These are phyloP conservation scores for Pseudomyrmex cubaensis DNA, from an alignment of 1,140 invertebrate species.

Conservation along the genomic window DNA sequence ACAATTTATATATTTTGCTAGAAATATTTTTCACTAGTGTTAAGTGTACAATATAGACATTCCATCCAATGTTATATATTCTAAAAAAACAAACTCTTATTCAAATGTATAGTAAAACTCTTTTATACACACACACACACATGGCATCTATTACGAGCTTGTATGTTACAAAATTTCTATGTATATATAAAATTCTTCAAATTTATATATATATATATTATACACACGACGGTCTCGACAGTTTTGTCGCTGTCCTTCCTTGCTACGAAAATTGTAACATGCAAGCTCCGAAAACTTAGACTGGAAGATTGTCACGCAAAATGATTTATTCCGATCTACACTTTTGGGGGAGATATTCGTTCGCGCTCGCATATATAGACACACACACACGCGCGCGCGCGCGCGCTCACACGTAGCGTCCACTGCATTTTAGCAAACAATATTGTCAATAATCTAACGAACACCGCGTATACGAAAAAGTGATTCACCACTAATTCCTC, in stretches of 20 bases:
- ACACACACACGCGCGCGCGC: background rate
- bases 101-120: slow-evolving; percentile 26
- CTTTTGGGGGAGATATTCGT: slow-evolving; percentile 11
- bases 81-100: slow-evolving; percentile 17
- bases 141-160: slow-evolving; percentile 54
- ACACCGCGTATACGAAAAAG: background rate
- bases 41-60: slow-evolving; percentile 76
- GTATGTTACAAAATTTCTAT: slow-evolving; percentile 38
- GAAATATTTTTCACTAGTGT: slow-evolving; percentile 75
- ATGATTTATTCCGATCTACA: background rate
- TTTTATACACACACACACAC: slow-evolving; percentile 3
- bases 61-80: slow-evolving; percentile 71
- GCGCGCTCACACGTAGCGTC: background rate
- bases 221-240: no score
- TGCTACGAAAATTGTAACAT: slow-evolving; percentile 21
- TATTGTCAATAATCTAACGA: slow-evolving; percentile 31
- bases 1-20: slow-evolving; percentile 75
- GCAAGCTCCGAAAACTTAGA: slow-evolving; percentile 15
- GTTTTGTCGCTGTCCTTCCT: background rate
- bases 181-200: slow-evolving; percentile 10
- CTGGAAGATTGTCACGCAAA: slow-evolving; percentile 9
- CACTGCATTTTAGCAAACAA: slow-evolving; percentile 34
- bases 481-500: slow-evolving; percentile 34
- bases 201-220: no score
- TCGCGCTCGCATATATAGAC: background rate